Evolutionary conservation across 2,888 invertebrate genomes (phyloP).

Genomic region (Trichopria drosophilae): DNA sequence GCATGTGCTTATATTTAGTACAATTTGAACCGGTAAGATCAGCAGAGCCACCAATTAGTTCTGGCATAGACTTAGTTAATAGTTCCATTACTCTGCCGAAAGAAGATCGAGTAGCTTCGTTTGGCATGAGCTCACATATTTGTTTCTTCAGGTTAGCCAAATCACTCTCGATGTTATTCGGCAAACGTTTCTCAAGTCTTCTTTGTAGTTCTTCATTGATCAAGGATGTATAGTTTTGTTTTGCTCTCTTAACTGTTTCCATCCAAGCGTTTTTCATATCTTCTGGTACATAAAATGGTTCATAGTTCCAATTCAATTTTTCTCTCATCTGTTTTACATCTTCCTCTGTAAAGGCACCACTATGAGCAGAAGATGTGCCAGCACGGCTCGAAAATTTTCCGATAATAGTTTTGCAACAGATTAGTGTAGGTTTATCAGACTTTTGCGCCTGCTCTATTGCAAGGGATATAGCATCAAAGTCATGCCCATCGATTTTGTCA

Average conservation of each 20-base stretch:
- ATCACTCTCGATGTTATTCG: conserved; percentile 13
- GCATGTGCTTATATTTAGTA: neutral
- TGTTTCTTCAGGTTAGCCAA: conserved; percentile 14
- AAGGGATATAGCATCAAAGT: conserved; percentile 13
- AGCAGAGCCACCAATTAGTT: conserved; percentile 18
- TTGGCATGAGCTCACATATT: conserved; percentile 14
- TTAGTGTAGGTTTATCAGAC: conserved; percentile 5
- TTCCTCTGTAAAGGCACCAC: conserved; percentile 1
- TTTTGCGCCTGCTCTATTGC: conserved; percentile 16
- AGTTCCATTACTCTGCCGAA: conserved; percentile 16
- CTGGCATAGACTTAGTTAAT: conserved; percentile 15
- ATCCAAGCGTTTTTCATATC: conserved; percentile 8
- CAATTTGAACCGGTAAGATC: conserved; percentile 18
- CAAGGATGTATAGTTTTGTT: conserved; percentile 9
- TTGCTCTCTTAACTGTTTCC: conserved; percentile 14
- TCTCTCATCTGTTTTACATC: conserved; percentile 2
- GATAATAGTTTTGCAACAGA: conserved; percentile 17
- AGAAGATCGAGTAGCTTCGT: conserved; percentile 22
- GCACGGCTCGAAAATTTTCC: conserved; percentile 2
- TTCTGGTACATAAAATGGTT: conserved; percentile 5
- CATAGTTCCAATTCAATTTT: conserved; percentile 9
- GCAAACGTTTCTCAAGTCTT: conserved; percentile 13
- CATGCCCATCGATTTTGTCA: conserved; percentile 16
- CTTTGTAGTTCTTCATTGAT: conserved; percentile 15
- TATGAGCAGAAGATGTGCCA: conserved; percentile 7